These are phyloP conservation scores for Porites lutea DNA, from an alignment of 64 coral and sea anemone genomes.

Conservation along the genomic window DNA sequence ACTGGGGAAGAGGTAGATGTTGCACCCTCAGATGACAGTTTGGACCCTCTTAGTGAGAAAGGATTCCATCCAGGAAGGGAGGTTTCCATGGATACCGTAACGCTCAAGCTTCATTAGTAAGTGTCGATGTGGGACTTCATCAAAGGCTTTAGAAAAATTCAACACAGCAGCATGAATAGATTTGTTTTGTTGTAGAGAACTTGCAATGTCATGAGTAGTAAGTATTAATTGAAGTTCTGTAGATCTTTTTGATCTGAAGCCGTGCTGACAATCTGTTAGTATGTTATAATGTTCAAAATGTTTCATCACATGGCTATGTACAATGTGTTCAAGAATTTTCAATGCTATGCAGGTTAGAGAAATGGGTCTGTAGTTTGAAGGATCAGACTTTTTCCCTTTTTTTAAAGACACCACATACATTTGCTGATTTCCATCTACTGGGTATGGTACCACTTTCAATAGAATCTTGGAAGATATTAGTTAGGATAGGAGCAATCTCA, in stretches of 20 bases:
- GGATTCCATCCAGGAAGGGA: neutral
- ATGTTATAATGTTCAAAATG: neutral
- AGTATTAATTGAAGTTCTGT: slow-evolving; percentile 9
- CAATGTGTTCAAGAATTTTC: slow-evolving; percentile 38
- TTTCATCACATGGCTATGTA: slow-evolving; percentile 40
- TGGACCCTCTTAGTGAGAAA: neutral
- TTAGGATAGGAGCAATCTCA: slow-evolving; percentile 46
- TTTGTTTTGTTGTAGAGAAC: slow-evolving; percentile 2
- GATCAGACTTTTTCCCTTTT: slow-evolving; percentile 46
- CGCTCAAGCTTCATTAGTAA: neutral
- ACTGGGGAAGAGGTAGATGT: neutral
- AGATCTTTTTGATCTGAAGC: slow-evolving; percentile 30
- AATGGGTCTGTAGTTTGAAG: slow-evolving; percentile 42
- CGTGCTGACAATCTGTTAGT: slow-evolving; percentile 26
- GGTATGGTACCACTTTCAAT: slow-evolving; percentile 27
- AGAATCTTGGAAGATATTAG: slow-evolving; percentile 44
- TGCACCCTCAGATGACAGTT: neutral
- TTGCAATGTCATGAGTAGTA: neutral
- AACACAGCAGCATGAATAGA: slow-evolving; percentile 27
- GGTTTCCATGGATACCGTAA: neutral
- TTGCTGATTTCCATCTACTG: slow-evolving; percentile 30
- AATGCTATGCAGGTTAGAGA: slow-evolving; percentile 49
- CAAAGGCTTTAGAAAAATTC: slow-evolving; percentile 2
- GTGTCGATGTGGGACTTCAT: neutral
- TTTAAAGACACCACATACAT: slow-evolving; percentile 25